These are phyloP conservation scores for Chaetodon trifascialis DNA, from an alignment of 2,113 vertebrate species.

Conservation along the genomic window DNA sequence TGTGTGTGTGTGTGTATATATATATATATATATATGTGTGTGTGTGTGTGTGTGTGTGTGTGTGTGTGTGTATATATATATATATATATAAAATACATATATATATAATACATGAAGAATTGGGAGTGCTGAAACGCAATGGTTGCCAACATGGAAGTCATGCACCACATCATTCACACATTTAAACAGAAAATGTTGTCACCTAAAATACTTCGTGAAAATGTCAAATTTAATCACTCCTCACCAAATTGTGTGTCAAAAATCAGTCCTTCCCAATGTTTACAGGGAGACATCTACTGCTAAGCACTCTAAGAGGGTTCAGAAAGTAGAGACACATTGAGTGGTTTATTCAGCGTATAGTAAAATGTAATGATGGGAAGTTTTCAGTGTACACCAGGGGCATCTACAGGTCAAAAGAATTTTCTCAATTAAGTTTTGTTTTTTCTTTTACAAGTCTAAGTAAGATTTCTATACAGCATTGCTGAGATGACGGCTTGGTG, in stretches of 20 bases:
- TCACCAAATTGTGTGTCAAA: too few relatives aligned
- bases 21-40: too few relatives aligned
- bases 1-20: too few relatives aligned
- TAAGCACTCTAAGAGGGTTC: neutral
- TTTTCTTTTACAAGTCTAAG: neutral
- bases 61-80: too few relatives aligned
- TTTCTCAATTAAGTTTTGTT: neutral
- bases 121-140: too few relatives aligned
- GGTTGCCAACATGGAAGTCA: too few relatives aligned
- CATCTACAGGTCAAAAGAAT: neutral
- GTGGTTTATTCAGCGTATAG: neutral
- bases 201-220: neutral
- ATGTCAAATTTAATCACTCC: neutral
- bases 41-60: too few relatives aligned
- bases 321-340: neutral
- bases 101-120: too few relatives aligned
- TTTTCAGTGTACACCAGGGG: neutral
- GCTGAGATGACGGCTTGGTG: neutral
- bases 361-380: neutral
- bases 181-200: neutral
- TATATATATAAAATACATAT: too few relatives aligned
- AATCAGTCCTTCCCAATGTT: neutral
- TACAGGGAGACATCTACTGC: neutral
- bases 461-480: neutral
- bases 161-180: neutral